Base-by-base conservation (phyloP, 2,797 vertebrate genomes). In the Otolemur crassicaudatus region DNA sequence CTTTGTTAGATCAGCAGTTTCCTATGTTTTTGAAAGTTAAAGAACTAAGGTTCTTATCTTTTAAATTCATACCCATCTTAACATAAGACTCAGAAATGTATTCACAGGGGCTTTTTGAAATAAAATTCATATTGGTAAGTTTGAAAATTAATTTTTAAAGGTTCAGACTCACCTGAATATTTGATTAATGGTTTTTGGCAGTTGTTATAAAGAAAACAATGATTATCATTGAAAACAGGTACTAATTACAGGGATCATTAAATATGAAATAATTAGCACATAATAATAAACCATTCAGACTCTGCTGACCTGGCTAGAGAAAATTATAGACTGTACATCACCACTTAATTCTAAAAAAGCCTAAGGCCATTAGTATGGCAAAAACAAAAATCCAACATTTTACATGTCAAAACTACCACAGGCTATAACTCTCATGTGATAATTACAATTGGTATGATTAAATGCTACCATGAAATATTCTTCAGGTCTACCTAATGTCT, bases 1-100 rank as follows among this genome's bases (percentile, higher is more conserved):
- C 65, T 94, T 65, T 82, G 86, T 96, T 82, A 61, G 46, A 77
- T 69, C 37, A 92, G 60, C 65, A 77, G 46, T 95, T 87, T 91
- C 85, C 63, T 69, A 29, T 8, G 77, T 31, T 95, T 95, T 49
- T 11, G 65, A 91, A 97, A 92, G 77, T 70, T 82, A 91, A 94
- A 83, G 63, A 93, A 90, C 63, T 79, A 53, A 53, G 27, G 4
- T 12, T 43, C 40, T 43, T 43, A 70, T 60, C n/a, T 61, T 89
- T 96, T 88, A 86, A 89, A 87, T 92, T 90, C 56, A 40, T 53
- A 60, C 23, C 79, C 69, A 40, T 77, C 40, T 77, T 91, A 20
- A 31, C 81, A 63, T 86, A 89, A 79, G 58, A 81, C 40, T 83
- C 1, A 65, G 94, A 94, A 81, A 63, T 31, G 1, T 60, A 29